These are phyloP conservation scores for Glaucopsyche alexis DNA, from an alignment of 2,888 invertebrate genomes.

Conservation along the genomic window DNA sequence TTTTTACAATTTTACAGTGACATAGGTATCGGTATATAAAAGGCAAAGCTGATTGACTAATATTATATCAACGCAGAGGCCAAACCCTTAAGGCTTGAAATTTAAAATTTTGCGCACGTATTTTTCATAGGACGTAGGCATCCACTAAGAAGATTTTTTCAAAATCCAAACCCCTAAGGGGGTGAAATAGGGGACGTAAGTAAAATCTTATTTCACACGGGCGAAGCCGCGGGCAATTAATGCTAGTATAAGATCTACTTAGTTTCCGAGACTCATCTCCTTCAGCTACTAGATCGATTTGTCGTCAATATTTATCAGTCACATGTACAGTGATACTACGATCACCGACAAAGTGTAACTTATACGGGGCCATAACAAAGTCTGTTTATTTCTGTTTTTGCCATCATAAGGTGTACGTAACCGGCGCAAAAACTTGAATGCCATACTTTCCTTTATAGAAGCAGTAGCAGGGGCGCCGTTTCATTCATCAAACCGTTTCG, in stretches of 20 bases:
- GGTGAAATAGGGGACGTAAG: no score
- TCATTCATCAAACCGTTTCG: neutral
- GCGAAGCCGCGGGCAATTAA: no score
- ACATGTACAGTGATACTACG: neutral
- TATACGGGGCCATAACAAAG: neutral
- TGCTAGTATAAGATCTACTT: neutral
- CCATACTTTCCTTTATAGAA: slow-evolving; percentile 11
- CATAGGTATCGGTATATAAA: no score
- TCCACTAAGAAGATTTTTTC: no score
- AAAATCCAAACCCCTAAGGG: no score
- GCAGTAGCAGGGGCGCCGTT: neutral
- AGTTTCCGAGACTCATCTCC: neutral
- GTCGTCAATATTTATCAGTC: slow-evolving; percentile 6
- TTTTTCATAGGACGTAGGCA: no score
- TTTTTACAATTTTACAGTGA: no score
- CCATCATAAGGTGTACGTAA: slow-evolving; percentile 6
- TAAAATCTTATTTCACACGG: no score
- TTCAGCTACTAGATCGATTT: neutral
- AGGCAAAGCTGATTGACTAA: no score
- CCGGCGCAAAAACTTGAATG: neutral
- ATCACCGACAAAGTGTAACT: slow-evolving; percentile 4
- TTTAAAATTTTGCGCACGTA: no score
- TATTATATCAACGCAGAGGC: no score
- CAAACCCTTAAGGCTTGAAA: no score
- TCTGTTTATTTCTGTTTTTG: neutral